Conservation (phyloP, 1,140 invertebrate species). For the roundworm (Caenorhabditis elegans) region WBcel235 BX284606.5:2741001-2741500, state of each 20-base stretch:
- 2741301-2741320: background rate
- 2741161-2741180: background rate
- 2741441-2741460: slow-evolving; percentile 15
- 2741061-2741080: background rate
- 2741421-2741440: background rate
- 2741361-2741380: background rate
- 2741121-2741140: background rate
- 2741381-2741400: slow-evolving; percentile 22
- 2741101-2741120: background rate
- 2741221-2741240: background rate
- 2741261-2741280: no score
- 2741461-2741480: slow-evolving; percentile 13
- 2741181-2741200: background rate
- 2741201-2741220: slow-evolving; percentile 21
- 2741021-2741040: no score
- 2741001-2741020: no score
- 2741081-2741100: slow-evolving; percentile 16
- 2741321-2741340: background rate
- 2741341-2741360: background rate
- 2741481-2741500: background rate
- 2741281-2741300: background rate
- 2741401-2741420: slow-evolving; percentile 8
- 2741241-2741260: background rate
- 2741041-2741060: background rate
- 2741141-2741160: background rate